Evolutionary conservation across 1,140 invertebrate genomes (phyloP), one percentile per base, ranked within the genome.

Genomic region (Pseudachorutes palmiensis): DNA sequence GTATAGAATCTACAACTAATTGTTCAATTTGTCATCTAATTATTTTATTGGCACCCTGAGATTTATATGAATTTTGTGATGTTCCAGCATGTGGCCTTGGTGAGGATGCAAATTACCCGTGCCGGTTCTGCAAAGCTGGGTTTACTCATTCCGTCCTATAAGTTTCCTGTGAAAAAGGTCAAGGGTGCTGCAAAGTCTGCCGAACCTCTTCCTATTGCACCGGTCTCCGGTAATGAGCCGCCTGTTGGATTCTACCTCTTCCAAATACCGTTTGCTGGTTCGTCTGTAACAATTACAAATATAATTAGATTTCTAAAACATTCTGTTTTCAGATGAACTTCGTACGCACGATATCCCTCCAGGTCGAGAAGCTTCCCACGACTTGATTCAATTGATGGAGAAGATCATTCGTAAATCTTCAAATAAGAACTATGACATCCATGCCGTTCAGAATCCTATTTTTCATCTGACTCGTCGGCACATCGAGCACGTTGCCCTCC

Each of bases 251-350:
- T 66, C 32, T 58, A 60, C 29, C 2, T 61, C 14, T 66, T 33
- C 41, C 55, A n/a, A 60, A 26, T 60, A 5, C 65, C 65, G 16
- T 66, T 61, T 36, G 28, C 49, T 2, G 65, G 65, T 12, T n/a
- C n/a, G n/a, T n/a, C n/a, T n/a, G n/a, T n/a, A n/a, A n/a, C n/a
- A n/a, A n/a, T n/a, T n/a, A n/a, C n/a, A n/a, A n/a, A n/a, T n/a
- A n/a, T n/a, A n/a, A n/a, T n/a, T n/a, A n/a, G n/a, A n/a, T n/a
- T n/a, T n/a, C n/a, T n/a, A n/a, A n/a, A n/a, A n/a, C n/a, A n/a
- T n/a, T n/a, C n/a, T n/a, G n/a, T n/a, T n/a, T n/a, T n/a, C 29
- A 66, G 65, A 66, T 31, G 65, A 66, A 30, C 30, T 61, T 3
- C 22, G 65, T 12, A 61, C 32, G n/a, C 33, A 24, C 32, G 65